phyloP scores from a whole-genome alignment of 2,888 invertebrate species.

The Tipula helvola region DNA sequence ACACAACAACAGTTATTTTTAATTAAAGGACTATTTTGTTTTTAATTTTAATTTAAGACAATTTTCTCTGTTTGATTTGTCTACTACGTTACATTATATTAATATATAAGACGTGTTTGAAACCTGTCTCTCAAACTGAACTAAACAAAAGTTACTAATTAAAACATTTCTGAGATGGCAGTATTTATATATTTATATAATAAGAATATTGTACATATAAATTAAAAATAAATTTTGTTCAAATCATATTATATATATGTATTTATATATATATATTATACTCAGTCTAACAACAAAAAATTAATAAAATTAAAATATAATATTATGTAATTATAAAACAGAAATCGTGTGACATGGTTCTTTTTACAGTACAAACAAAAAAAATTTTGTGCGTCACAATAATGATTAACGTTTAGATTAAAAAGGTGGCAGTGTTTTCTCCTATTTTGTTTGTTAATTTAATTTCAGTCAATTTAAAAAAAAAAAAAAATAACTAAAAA shows the following conservation, averaged over 20 bases:
- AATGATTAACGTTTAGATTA: neutral
- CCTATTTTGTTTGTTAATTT: constrained; percentile 6
- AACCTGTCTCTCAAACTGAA: neutral
- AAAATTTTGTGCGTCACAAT: neutral
- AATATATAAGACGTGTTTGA: neutral
- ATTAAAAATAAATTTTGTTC: neutral
- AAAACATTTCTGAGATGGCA: neutral
- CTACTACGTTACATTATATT: neutral
- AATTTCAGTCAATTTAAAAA: neutral
- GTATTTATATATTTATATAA: neutral
- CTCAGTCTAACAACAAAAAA: neutral
- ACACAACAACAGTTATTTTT: neutral
- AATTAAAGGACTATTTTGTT: neutral
- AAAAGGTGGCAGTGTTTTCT: constrained; percentile 7
- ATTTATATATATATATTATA: neutral
- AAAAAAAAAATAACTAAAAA: neutral
- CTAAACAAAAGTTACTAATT: neutral
- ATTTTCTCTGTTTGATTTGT: neutral
- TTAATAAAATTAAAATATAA: neutral
- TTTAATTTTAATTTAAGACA: neutral
- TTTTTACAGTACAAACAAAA: neutral
- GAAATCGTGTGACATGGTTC: neutral
- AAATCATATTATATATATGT: neutral
- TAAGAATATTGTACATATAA: neutral
- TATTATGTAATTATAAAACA: neutral